These are phyloP conservation scores for Cardiocondyla obscurior DNA, from an alignment of 1,140 invertebrate genomes.

Conservation along the genomic window DNA sequence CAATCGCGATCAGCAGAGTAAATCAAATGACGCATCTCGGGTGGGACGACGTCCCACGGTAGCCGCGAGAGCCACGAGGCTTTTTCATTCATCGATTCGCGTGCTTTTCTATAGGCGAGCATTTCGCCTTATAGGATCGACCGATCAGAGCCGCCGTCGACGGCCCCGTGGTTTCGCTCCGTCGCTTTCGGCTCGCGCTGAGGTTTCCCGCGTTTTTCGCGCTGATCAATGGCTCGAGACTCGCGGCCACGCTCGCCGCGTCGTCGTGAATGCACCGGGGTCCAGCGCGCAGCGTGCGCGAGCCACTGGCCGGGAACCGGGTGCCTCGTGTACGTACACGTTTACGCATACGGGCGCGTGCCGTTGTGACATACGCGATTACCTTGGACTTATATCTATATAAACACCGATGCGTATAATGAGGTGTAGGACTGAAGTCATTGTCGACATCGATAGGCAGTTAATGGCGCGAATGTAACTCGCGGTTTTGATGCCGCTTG, in stretches of 20 bases:
- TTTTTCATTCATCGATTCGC: slow-evolving; percentile 72
- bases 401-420: slow-evolving; percentile 59
- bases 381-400: slow-evolving; percentile 79
- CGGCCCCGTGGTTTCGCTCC: too few relatives aligned
- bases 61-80: neutral
- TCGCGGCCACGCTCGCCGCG: slow-evolving; percentile 41
- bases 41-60: slow-evolving; percentile 68
- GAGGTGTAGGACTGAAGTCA: slow-evolving; percentile 67
- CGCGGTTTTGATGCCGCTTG: slow-evolving; percentile 44
- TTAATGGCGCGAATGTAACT: slow-evolving; percentile 58
- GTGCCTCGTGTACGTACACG: slow-evolving; percentile 8
- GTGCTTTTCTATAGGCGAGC: too few relatives aligned
- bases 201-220: slow-evolving; percentile 74
- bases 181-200: neutral
- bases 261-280: slow-evolving; percentile 27
- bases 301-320: neutral
- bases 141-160: neutral
- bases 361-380: slow-evolving; percentile 82
- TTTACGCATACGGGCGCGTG: slow-evolving; percentile 49
- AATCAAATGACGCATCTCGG: slow-evolving; percentile 58
- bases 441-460: slow-evolving; percentile 70
- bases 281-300: neutral
- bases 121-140: slow-evolving; percentile 67
- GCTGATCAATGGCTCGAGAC: slow-evolving; percentile 76
- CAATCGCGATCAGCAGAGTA: neutral